A percentile compares a stretch with the other conserved stretches of the same genome.
Conservation (phyloP, 2,113 vertebrate species). For the Acrocephalus arundinaceus region DNA sequence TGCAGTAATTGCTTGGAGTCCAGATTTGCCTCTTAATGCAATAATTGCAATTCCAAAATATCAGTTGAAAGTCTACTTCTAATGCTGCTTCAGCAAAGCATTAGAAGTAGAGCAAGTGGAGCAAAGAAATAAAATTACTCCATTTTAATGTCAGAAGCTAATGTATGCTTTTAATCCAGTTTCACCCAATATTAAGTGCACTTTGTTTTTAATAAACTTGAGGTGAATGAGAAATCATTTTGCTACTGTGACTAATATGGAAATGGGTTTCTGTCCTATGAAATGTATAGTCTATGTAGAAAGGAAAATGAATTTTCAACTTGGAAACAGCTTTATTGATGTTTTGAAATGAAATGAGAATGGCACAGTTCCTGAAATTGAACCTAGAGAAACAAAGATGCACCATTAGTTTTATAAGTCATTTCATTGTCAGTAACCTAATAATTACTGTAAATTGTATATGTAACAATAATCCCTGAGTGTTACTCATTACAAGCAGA, state of each 20-base stretch:
- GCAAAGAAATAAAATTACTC: not conserved
- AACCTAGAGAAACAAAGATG: not conserved
- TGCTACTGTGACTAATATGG: not conserved
- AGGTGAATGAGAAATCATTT: not conserved
- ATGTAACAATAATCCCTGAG: not conserved
- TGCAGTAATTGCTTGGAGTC: not conserved
- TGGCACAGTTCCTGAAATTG: conserved; percentile 13
- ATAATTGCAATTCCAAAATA: not conserved
- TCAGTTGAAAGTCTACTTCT: not conserved
- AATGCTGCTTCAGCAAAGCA: not conserved
- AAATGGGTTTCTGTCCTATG: not conserved
- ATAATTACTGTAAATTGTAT: conserved; percentile 8
- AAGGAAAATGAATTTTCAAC: not conserved
- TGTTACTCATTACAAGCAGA: conserved; percentile 20
- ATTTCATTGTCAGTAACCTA: not conserved
- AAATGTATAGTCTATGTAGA: not conserved
- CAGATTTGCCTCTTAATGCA: not conserved
- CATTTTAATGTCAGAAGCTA: not conserved
- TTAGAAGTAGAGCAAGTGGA: not conserved
- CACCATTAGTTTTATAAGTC: not conserved
- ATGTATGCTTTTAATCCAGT: not conserved
- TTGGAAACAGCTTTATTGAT: conserved; percentile 12
- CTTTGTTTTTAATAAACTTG: conserved; percentile 36
- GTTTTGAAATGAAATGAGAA: conserved; percentile 6
- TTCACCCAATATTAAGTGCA: conserved; percentile 10